Evolutionary conservation across 2,797 vertebrate genomes (phyloP).

Genomic region (Cyprinella venusta): DNA sequence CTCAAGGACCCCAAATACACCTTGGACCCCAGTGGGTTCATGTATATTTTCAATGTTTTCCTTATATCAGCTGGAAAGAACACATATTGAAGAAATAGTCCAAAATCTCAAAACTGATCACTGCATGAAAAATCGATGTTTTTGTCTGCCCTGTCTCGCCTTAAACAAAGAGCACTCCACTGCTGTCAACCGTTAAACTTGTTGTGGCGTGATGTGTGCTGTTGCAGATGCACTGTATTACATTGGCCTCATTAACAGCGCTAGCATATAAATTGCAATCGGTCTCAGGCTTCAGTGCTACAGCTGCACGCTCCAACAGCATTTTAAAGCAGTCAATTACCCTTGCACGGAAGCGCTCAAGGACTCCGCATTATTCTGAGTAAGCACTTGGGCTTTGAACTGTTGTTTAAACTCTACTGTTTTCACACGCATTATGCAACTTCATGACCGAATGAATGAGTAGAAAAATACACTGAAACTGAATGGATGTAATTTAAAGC

Average conservation of each 20-base stretch:
- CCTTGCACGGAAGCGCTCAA: conserved; percentile 13
- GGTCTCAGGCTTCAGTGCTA: conserved; percentile 27
- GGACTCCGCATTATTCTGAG: conserved; percentile 8
- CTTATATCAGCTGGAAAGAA: too few species aligned
- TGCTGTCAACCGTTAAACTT: background rate
- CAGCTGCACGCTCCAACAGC: conserved; percentile 15
- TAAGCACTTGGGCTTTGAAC: background rate
- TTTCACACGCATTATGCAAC: conserved; percentile 28
- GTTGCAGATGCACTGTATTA: conserved; percentile 17
- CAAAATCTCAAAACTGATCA: too few species aligned
- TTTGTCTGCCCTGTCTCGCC: background rate
- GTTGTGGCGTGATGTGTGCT: background rate
- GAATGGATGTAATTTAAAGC: conserved; percentile 14
- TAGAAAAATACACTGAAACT: background rate
- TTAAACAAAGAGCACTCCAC: background rate
- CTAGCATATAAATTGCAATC: conserved; percentile 21
- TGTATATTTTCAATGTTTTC: too few species aligned
- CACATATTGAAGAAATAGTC: too few species aligned
- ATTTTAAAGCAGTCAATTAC: conserved; percentile 38
- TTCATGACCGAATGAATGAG: background rate
- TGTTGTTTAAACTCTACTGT: conserved; percentile 7
- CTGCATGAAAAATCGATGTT: too few species aligned
- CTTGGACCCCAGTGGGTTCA: too few species aligned
- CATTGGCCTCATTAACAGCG: conserved; percentile 4
- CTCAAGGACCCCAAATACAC: too few species aligned